A percentile compares a stretch with the other conserved stretches of the same genome.
Evolutionary conservation across 2,888 invertebrate species (phyloP).

Genomic region (Ophraella communa): DNA sequence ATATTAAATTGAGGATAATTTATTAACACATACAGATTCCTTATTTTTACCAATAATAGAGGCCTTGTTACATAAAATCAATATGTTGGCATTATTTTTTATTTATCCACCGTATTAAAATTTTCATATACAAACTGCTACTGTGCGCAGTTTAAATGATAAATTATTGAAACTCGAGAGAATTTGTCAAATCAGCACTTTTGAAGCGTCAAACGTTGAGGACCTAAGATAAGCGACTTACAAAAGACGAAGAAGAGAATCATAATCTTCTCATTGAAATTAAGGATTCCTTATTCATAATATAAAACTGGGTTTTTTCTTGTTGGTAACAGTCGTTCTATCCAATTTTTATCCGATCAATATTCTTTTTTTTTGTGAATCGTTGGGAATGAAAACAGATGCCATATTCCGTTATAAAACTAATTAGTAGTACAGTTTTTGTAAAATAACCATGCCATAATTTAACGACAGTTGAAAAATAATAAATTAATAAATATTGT

Average conservation of each 20-base stretch:
- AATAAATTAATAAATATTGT: too few relatives aligned
- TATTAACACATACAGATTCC: too few relatives aligned
- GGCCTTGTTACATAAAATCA: not conserved
- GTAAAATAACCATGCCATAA: too few relatives aligned
- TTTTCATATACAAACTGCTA: not conserved
- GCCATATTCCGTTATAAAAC: too few relatives aligned
- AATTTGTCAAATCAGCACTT: conserved; percentile 8
- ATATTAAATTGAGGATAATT: too few relatives aligned
- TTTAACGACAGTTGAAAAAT: too few relatives aligned
- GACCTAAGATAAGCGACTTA: not conserved
- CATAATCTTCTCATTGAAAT: not conserved
- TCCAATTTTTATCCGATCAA: too few relatives aligned
- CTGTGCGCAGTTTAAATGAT: not conserved
- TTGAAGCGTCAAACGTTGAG: conserved; percentile 2
- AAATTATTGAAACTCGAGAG: not conserved
- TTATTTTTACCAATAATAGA: not conserved
- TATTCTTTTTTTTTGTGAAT: too few relatives aligned
- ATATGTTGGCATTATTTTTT: not conserved
- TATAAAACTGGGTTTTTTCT: too few relatives aligned
- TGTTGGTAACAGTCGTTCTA: too few relatives aligned
- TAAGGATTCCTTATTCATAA: not conserved
- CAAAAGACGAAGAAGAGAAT: not conserved
- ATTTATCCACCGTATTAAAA: not conserved
- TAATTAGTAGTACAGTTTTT: too few relatives aligned
- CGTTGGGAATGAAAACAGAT: too few relatives aligned